Evolutionary conservation across 2,113 vertebrate species (phyloP).

Genomic region (Ariopsis seemanni): DNA sequence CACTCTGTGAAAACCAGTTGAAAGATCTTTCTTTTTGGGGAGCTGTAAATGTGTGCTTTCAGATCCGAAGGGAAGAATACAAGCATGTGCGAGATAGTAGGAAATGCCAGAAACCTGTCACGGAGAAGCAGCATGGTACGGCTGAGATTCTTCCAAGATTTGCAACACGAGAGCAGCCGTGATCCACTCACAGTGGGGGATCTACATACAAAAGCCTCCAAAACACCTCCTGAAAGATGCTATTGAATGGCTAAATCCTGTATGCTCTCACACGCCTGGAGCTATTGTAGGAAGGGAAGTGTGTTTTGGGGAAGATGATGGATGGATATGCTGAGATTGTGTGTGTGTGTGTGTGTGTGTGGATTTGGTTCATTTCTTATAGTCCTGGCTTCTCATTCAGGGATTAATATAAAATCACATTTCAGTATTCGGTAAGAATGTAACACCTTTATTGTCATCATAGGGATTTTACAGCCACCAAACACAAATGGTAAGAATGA

Average conservation of each 20-base stretch:
- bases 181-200: not conserved
- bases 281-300: constrained; percentile 5
- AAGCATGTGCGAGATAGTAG: not conserved
- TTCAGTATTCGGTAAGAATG: no score
- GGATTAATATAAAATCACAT: not conserved
- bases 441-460: not conserved
- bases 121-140: not conserved
- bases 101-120: constrained; percentile 7
- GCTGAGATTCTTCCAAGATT: constrained; percentile 16
- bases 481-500: not conserved
- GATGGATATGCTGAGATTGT: not conserved
- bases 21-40: not conserved
- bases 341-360: not conserved
- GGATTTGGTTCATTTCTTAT: not conserved
- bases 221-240: not conserved
- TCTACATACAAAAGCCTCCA: constrained; percentile 11
- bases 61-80: not conserved
- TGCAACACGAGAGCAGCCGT: constrained; percentile 14
- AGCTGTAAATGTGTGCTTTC: not conserved
- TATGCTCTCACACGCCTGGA: not conserved
- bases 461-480: not conserved
- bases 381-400: not conserved
- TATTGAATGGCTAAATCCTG: not conserved
- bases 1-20: not conserved
- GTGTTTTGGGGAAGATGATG: not conserved